Base-by-base conservation (phyloP, 2,888 invertebrate genomes). In the Venustoraphidia nigricollis region DNA sequence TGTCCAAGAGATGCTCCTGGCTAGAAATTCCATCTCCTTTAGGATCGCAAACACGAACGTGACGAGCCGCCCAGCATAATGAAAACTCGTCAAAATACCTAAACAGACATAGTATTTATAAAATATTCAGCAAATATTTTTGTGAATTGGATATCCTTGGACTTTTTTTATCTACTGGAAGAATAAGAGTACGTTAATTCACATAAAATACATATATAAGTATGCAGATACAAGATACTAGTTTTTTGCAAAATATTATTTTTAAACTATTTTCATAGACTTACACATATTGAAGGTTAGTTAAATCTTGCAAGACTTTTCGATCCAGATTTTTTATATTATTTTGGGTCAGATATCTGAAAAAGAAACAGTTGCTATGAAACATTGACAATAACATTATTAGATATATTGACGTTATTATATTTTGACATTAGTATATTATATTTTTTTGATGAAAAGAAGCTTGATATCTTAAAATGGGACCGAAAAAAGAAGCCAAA, bases 11-110 rank as follows among this genome's bases (percentile, higher is more conserved):
- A 59, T 77, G 75, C 51, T 71, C 66, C 34, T 71, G 67, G 55
- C 73, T 73, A 50, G 76, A 76, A 53, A 77, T 77, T 14, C 77
- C 77, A 58, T 77, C 77, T 27, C 75, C 72, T 56, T 69, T 71
- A 1, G 77, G 77, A 53, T 72, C 67, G 54, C 77, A 77, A 10
- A 73, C 70, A 35, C 73, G 61, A 8, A 76, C 76, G 56, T 72
- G 71, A 10, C 68, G 59, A 3, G 73, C 75, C 39, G 70, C 68
- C 34, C 69, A 67, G 53, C 76, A 77, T 61, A 75, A 65, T 56
- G 71, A 71, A 58, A 76, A 77, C 54, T 72, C 68, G 48, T 75
- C 72, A 58, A 77, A 76, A 56, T 77, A 75, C 52, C 76, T 77
- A 59, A 2, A 59, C 57, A 52, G 46, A 44, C 45, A 45, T 47